Base-by-base conservation (phyloP, 2,797 vertebrate species). In the Vireo griseus region DNA sequence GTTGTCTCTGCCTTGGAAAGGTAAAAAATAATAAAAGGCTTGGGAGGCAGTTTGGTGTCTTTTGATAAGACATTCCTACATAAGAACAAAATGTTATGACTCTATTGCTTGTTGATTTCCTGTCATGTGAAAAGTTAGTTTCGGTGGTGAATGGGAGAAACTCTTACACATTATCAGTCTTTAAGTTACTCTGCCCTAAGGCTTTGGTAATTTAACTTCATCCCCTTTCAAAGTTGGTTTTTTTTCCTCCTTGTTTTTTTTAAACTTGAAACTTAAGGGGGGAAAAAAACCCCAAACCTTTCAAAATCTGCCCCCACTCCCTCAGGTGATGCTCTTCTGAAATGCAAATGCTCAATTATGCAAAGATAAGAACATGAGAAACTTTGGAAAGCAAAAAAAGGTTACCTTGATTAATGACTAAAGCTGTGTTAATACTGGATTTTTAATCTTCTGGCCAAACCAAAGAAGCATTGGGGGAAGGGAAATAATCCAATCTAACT, bases 261-360 rank as follows among this genome's bases (percentile, higher is more conserved):
- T 11, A 9, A 92, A 68, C 52, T 90, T 85, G 63, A 79, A 94
- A 91, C 29, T 90, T 79, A 45, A 72, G 37, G 65, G 52, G 26
- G 5, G 2, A 1, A 3, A 11, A 29, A 54, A 25, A 0, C 0
- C 11, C 61, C 17, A 39, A 81, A 63, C 42, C 90, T 92, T 95
- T 94, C 54, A 86, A 90, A 68, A 88, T 88, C 77, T 94, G 52
- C 88, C 88, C 73, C 48, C 40, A 61, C 48, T 82, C 90, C 94
- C 95, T 93, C 92, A 61, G 94, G 96, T 96, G 77, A 76, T 92
- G 63, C 78, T 96, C 96, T 93, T 95, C 94, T 94, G 93, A 95
- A 97, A 88, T 96, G 96, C 92, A 96, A 95, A 96, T 95, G 75
- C 67, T 89, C 86, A 92, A 82, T 95, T 96, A 96, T 95, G 90